phyloP scores from a whole-genome alignment of 2,797 vertebrate genomes.

The Zenarchopterus dispar region DNA sequence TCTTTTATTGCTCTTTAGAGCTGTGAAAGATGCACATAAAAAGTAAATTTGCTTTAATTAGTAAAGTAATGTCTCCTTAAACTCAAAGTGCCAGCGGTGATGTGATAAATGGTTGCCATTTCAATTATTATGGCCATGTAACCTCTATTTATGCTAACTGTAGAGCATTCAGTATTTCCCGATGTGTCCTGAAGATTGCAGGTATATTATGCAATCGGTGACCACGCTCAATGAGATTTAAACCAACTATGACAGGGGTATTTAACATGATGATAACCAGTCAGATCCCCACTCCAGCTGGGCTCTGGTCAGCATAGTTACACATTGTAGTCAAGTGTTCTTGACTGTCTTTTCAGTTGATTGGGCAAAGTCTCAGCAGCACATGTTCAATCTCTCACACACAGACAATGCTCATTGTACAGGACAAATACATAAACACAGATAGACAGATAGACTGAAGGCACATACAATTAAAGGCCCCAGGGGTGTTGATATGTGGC shows the following conservation, averaged over 20 bases:
- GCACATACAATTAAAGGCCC: conserved; percentile 31
- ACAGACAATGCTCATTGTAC: neutral
- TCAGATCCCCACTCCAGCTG: conserved; percentile 70
- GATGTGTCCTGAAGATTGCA: conserved; percentile 68
- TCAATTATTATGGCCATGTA: conserved; percentile 44
- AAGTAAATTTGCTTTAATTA: too few species aligned
- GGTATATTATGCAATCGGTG: conserved; percentile 60
- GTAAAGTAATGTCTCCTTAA: neutral
- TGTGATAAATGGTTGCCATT: conserved; percentile 49
- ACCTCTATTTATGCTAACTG: conserved; percentile 69
- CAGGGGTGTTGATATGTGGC: conserved; percentile 51
- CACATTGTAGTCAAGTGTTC: conserved; percentile 68
- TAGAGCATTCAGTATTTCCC: conserved; percentile 65
- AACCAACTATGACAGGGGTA: conserved; percentile 72
- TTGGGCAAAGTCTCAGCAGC: conserved; percentile 45
- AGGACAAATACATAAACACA: conserved; percentile 8
- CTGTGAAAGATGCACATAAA: too few species aligned
- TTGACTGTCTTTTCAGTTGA: conserved; percentile 68
- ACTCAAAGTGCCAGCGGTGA: conserved; percentile 29
- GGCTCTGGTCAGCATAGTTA: conserved; percentile 67
- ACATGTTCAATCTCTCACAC: conserved; percentile 28
- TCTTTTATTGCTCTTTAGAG: too few species aligned
- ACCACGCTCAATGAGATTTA: conserved; percentile 43
- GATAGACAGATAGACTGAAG: conserved; percentile 11
- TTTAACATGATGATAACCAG: conserved; percentile 74